These are phyloP conservation scores for Betta splendens DNA, from an alignment of 2,797 vertebrate species.

Conservation along the genomic window DNA sequence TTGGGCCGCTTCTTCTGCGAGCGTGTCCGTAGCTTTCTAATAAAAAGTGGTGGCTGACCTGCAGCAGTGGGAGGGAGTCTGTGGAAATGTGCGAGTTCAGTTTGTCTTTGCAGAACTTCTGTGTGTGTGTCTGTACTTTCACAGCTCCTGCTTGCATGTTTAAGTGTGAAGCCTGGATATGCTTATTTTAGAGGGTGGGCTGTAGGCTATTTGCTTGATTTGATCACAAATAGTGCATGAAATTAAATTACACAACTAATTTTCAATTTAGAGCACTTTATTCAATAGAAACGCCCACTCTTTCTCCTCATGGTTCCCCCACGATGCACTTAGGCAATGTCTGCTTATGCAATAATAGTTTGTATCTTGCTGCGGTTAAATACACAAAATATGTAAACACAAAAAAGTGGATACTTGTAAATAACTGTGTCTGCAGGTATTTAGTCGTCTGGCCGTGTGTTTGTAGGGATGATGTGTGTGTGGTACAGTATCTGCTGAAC, in stretches of 20 bases:
- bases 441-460: not conserved
- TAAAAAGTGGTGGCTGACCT: not conserved
- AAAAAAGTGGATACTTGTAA: not conserved
- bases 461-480: not conserved
- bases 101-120: conserved; percentile 7
- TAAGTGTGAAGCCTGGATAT: conserved; percentile 37
- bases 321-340: conserved; percentile 28
- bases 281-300: conserved; percentile 57
- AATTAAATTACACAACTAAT: conserved; percentile 70
- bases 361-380: conserved; percentile 1
- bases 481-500: conserved; percentile 10
- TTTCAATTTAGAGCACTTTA: conserved; percentile 65
- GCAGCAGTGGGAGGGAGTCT: conserved; percentile 4
- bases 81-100: not conserved
- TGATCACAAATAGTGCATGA: conserved; percentile 76
- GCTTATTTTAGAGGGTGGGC: conserved; percentile 43
- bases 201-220: conserved; percentile 67
- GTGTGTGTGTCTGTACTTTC: conserved; percentile 2
- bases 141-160: conserved; percentile 28
- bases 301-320: conserved; percentile 35
- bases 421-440: too few relatives aligned
- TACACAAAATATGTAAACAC: not conserved
- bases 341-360: conserved; percentile 25
- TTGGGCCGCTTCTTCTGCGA: not conserved
- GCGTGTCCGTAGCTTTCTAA: too few relatives aligned